Conservation (phyloP, 1,140 invertebrate genomes). For the Eumaeus atala region DNA sequence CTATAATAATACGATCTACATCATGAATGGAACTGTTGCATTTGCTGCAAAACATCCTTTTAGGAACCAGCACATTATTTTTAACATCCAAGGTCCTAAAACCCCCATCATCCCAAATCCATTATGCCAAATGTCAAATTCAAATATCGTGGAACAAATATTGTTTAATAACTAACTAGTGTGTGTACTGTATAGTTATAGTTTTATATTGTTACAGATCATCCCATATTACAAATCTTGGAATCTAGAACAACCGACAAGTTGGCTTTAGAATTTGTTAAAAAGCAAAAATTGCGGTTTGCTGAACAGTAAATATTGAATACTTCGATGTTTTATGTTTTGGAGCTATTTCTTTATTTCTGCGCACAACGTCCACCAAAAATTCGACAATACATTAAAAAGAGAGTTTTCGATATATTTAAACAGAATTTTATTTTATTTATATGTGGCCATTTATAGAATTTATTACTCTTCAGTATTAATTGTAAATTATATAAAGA, state of each 20-base stretch:
- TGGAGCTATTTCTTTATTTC: constrained; percentile 31
- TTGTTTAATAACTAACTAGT: too few relatives aligned
- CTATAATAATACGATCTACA: too few relatives aligned
- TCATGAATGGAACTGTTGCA: too few relatives aligned
- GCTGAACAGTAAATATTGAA: constrained; percentile 71
- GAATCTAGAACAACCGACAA: constrained; percentile 89
- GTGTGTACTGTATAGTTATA: too few relatives aligned
- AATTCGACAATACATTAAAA: constrained; percentile 59
- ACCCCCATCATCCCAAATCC: too few relatives aligned
- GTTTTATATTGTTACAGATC: constrained; percentile 72
- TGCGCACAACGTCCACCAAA: constrained; percentile 62
- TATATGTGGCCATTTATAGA: constrained; percentile 25
- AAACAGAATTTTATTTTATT: constrained; percentile 33
- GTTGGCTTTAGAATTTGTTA: constrained; percentile 90
- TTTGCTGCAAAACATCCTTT: too few relatives aligned
- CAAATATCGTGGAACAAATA: too few relatives aligned
- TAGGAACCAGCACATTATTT: too few relatives aligned
- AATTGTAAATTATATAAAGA: constrained; percentile 62
- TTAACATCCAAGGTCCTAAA: too few relatives aligned
- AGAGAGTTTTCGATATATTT: constrained; percentile 38
- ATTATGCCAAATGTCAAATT: too few relatives aligned
- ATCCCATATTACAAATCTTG: constrained; percentile 89
- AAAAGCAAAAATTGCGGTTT: constrained; percentile 85
- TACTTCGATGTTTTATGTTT: constrained; percentile 21
- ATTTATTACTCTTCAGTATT: constrained; percentile 46